Conservation (phyloP, 2,797 vertebrate species). For the Acanthurus leucopareius region DNA sequence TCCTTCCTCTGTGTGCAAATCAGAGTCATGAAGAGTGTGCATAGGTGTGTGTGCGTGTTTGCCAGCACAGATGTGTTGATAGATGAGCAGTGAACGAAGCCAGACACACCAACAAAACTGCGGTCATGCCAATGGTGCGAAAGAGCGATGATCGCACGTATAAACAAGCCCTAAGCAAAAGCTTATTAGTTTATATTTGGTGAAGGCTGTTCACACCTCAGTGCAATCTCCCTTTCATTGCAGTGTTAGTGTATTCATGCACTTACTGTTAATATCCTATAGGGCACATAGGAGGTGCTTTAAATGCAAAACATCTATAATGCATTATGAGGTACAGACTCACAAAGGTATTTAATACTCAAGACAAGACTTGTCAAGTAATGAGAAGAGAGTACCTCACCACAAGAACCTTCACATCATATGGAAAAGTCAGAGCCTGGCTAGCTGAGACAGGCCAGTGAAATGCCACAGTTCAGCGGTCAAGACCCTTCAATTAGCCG, state of each 20-base stretch:
- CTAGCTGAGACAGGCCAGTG: constrained; percentile 9
- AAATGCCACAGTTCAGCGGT: constrained; percentile 59
- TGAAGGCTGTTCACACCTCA: constrained; percentile 37
- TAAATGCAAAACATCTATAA: neutral
- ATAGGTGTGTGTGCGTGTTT: constrained; percentile 1
- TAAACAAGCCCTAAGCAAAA: constrained; percentile 42
- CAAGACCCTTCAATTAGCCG: constrained; percentile 64
- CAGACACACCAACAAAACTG: constrained; percentile 23
- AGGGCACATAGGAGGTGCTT: neutral
- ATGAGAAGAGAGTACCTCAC: neutral
- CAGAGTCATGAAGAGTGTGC: constrained; percentile 25
- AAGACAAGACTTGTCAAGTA: neutral
- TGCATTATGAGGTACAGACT: neutral
- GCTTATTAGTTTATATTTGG: constrained; percentile 47
- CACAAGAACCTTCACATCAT: neutral
- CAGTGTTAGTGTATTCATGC: constrained; percentile 7
- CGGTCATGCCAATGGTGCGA: constrained; percentile 36
- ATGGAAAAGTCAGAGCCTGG: constrained; percentile 6
- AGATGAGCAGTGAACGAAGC: constrained; percentile 27
- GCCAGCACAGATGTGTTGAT: constrained; percentile 41
- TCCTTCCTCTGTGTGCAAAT: constrained; percentile 22
- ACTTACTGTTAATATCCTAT: neutral
- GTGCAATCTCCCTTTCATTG: constrained; percentile 22
- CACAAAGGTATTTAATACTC: neutral
- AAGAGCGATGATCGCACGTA: constrained; percentile 49